phyloP scores from a whole-genome alignment of 2,888 invertebrate genomes.

The Autographa pulchrina region DNA sequence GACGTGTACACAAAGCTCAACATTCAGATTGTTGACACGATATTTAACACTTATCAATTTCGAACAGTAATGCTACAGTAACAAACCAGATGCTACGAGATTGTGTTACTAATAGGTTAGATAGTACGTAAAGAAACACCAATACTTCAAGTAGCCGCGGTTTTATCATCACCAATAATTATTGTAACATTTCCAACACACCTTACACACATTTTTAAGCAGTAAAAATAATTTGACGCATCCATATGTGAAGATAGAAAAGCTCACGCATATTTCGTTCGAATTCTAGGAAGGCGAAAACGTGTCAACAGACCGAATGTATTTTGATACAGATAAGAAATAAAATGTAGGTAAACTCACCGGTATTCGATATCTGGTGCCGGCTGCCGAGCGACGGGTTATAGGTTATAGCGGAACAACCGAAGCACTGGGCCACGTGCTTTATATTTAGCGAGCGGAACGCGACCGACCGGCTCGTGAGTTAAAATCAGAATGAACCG shows the following conservation, averaged over 20 bases:
- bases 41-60: neutral
- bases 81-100: slow-evolving; percentile 9
- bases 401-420: slow-evolving; percentile 75
- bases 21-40: slow-evolving; percentile 10
- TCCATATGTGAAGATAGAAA: slow-evolving; percentile 45
- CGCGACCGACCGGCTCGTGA: slow-evolving; percentile 73
- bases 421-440: slow-evolving; percentile 81
- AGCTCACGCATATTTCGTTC: slow-evolving; percentile 38
- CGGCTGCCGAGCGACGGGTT: slow-evolving; percentile 51
- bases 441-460: slow-evolving; percentile 71
- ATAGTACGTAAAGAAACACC: slow-evolving; percentile 10
- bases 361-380: slow-evolving; percentile 40
- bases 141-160: neutral
- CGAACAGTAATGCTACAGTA: neutral
- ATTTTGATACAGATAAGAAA: slow-evolving; percentile 29
- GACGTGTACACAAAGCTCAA: slow-evolving; percentile 7
- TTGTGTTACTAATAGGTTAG: neutral
- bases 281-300: slow-evolving; percentile 34
- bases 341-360: slow-evolving; percentile 51
- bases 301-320: slow-evolving; percentile 34
- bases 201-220: neutral
- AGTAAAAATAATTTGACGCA: slow-evolving; percentile 21
- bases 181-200: slow-evolving; percentile 12
- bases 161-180: neutral
- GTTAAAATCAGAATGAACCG: slow-evolving; percentile 81